These are phyloP conservation scores for Seriola quinqueradiata DNA, from an alignment of 2,113 vertebrate genomes.

Conservation along the genomic window DNA sequence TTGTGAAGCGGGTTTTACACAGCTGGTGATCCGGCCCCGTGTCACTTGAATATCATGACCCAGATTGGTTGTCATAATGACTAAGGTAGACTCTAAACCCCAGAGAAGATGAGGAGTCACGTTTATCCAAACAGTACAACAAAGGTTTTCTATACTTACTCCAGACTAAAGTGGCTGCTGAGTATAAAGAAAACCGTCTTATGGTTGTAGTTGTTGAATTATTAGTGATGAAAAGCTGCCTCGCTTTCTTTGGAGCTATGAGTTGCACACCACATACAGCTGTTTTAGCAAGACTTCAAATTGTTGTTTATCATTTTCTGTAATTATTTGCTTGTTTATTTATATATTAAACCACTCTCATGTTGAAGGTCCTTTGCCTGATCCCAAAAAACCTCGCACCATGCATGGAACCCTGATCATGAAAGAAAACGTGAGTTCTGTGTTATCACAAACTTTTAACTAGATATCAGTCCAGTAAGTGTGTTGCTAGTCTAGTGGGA, in stretches of 20 bases:
- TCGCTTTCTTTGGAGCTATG: too few relatives aligned
- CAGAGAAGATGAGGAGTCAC: background rate
- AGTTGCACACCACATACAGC: too few relatives aligned
- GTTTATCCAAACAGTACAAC: background rate
- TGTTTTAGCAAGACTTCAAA: too few relatives aligned
- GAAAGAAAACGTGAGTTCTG: conserved; percentile 93
- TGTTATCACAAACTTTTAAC: background rate
- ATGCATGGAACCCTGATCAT: conserved; percentile 96
- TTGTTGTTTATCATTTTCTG: background rate
- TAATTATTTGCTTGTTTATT: background rate
- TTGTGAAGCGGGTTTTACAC: background rate
- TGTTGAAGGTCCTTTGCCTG: conserved; percentile 87
- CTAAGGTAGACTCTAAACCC: background rate
- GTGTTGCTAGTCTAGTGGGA: background rate
- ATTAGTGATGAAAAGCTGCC: too few relatives aligned
- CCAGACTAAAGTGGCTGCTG: too few relatives aligned
- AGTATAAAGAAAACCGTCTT: too few relatives aligned
- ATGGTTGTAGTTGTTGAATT: too few relatives aligned
- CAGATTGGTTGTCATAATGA: background rate
- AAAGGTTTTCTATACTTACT: background rate
- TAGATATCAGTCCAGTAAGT: background rate
- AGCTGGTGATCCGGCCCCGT: accelerated
- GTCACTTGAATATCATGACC: conserved; percentile 27
- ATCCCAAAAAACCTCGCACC: conserved; percentile 91
- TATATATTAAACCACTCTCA: conserved; percentile 2